Evolutionary conservation across 2,888 invertebrate genomes (phyloP).

Genomic region (Lithophane leautieri): DNA sequence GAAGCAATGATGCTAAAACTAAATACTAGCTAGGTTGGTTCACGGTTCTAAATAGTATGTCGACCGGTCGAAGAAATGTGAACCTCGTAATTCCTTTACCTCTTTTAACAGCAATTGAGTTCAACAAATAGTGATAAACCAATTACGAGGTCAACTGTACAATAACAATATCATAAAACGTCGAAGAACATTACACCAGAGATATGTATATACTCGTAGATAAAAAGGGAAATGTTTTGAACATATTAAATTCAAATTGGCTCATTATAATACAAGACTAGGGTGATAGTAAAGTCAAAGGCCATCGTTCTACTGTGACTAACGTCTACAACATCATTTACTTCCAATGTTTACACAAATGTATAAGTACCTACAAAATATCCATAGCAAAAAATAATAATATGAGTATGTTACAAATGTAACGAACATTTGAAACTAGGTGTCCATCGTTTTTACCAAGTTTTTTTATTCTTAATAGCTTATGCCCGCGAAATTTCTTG

Average conservation of each 20-base stretch:
- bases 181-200: background rate
- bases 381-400: too few species aligned
- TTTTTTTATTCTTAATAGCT: too few species aligned
- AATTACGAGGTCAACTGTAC: background rate
- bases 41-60: background rate
- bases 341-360: constrained; percentile 30
- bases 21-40: background rate
- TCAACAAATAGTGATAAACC: background rate
- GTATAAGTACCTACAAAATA: background rate
- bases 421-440: too few species aligned
- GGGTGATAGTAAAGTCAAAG: constrained; percentile 36
- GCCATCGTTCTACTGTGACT: background rate
- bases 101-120: background rate
- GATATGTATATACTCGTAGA: background rate
- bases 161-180: background rate
- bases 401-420: too few species aligned
- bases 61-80: background rate
- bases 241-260: constrained; percentile 18
- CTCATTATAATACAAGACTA: constrained; percentile 2
- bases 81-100: background rate
- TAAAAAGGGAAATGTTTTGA: background rate
- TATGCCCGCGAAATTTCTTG: too few species aligned
- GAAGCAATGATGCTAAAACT: background rate
- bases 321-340: constrained; percentile 10
- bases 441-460: too few species aligned